These are phyloP conservation scores for Enteromius argenteus DNA, from an alignment of 2,797 vertebrate species.

Conservation along the genomic window DNA sequence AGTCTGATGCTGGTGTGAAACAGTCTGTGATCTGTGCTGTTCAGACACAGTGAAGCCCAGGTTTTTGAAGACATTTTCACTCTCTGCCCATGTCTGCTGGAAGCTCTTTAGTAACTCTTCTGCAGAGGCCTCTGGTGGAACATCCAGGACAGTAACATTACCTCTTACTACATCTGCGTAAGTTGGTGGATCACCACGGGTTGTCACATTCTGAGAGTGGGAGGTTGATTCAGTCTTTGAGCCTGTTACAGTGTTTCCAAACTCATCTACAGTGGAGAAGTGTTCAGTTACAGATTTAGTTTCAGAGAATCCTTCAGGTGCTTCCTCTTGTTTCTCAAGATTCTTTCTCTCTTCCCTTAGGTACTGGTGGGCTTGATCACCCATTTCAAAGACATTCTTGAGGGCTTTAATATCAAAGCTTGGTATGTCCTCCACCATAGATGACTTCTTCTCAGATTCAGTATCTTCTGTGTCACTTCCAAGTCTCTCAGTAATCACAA, in stretches of 20 bases:
- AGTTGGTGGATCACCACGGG: conserved; percentile 85
- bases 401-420: conserved; percentile 82
- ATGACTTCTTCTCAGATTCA: conserved; percentile 67
- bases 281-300: conserved; percentile 73
- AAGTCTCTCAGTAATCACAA: conserved; percentile 78
- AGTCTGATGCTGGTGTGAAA: conserved; percentile 84
- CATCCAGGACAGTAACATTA: conserved; percentile 76
- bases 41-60: conserved; percentile 84
- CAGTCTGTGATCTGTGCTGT: conserved; percentile 79
- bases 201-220: conserved; percentile 73
- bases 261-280: conserved; percentile 78
- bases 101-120: conserved; percentile 85
- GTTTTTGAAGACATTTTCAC: conserved; percentile 84
- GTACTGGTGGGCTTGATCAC: conserved; percentile 78
- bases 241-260: conserved; percentile 74
- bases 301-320: conserved; percentile 70
- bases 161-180: conserved; percentile 92
- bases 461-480: conserved; percentile 76
- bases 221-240: conserved; percentile 66
- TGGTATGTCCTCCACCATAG: conserved; percentile 74
- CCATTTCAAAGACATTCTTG: conserved; percentile 83
- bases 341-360: conserved; percentile 77
- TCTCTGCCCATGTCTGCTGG: conserved; percentile 90
- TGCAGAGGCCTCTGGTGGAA: conserved; percentile 79
- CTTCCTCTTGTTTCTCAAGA: conserved; percentile 75